Evolutionary conservation across 2,888 invertebrate genomes (phyloP).

Genomic region (Trichogramma evanescens): DNA sequence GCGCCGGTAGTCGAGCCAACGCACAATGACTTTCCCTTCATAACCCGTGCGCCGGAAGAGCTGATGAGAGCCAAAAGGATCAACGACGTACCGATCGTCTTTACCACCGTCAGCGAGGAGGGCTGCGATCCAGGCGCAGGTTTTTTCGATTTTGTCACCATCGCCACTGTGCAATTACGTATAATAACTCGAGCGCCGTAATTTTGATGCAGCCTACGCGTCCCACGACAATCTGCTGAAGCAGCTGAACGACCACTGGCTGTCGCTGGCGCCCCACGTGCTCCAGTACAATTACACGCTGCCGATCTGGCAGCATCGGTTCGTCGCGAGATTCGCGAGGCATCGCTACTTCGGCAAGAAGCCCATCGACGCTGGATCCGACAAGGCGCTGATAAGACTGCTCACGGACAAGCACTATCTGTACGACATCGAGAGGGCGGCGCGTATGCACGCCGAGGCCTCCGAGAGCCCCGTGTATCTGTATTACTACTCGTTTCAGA

Average conservation of each 20-base stretch:
- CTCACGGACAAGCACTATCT: slow-evolving; percentile 60
- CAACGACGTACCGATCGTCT: slow-evolving; percentile 62
- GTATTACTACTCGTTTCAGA: slow-evolving; percentile 58
- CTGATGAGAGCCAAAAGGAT: slow-evolving; percentile 56
- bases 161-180: slow-evolving; percentile 11
- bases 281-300: slow-evolving; percentile 1
- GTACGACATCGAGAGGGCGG: slow-evolving; percentile 53
- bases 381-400: slow-evolving; percentile 45
- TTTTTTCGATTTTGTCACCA: slow-evolving; percentile 34
- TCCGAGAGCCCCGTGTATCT: slow-evolving; percentile 56
- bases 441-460: slow-evolving; percentile 49
- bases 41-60: slow-evolving; percentile 59
- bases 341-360: slow-evolving; percentile 52
- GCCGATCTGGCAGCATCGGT: background rate
- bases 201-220: slow-evolving; percentile 31
- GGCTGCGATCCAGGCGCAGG: slow-evolving; percentile 67
- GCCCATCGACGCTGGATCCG: slow-evolving; percentile 44
- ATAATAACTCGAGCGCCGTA: background rate
- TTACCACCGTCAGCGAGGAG: slow-evolving; percentile 59
- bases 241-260: slow-evolving; percentile 4
- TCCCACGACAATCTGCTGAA: slow-evolving; percentile 4
- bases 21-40: slow-evolving; percentile 55
- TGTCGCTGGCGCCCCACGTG: background rate
- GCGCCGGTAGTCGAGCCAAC: slow-evolving; percentile 62
- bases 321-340: slow-evolving; percentile 49